Conservation (phyloP, 2,113 vertebrate genomes). For the Leptobrachium ailaonicum region DNA sequence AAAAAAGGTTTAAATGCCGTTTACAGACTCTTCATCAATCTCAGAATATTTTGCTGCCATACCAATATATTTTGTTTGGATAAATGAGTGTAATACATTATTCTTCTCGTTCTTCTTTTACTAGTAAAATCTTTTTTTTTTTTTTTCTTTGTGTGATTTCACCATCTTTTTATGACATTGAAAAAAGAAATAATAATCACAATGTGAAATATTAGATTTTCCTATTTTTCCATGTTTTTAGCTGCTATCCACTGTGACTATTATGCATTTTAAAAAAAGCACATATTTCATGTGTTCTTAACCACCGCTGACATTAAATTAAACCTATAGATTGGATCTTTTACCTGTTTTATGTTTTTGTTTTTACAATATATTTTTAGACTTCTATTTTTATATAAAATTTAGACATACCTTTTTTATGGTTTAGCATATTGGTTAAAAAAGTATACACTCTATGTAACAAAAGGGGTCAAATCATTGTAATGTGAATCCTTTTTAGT, state of each 20-base stretch:
- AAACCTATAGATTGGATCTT: slow-evolving; percentile 60
- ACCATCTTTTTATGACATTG: slow-evolving; percentile 69
- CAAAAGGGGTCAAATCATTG: too few relatives aligned
- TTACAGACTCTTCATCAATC: slow-evolving; percentile 82
- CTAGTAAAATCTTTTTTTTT: slow-evolving; percentile 64
- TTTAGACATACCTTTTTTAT: neutral
- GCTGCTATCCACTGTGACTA: slow-evolving; percentile 86
- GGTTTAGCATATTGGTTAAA: too few relatives aligned
- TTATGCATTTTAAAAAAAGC: slow-evolving; percentile 75
- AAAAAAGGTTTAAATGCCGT: slow-evolving; percentile 76
- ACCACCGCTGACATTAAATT: slow-evolving; percentile 66
- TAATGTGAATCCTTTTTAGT: too few relatives aligned
- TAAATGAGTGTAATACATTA: slow-evolving; percentile 60
- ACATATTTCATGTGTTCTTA: slow-evolving; percentile 79
- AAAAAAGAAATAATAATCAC: slow-evolving; percentile 64
- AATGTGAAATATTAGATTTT: slow-evolving; percentile 75
- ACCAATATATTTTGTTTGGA: slow-evolving; percentile 67
- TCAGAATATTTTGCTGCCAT: slow-evolving; percentile 76
- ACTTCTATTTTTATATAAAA: slow-evolving; percentile 19
- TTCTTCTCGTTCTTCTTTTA: slow-evolving; percentile 57
- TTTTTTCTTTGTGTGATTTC: slow-evolving; percentile 68
- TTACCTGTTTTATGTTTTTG: slow-evolving; percentile 28
- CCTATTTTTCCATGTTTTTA: slow-evolving; percentile 67
- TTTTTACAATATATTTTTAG: slow-evolving; percentile 8
- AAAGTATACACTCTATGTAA: too few relatives aligned